Percentiles rank a stretch among this genome's conserved stretches.
These are phyloP conservation scores for Drosophila cracens DNA, from an alignment of 2,888 invertebrate genomes.

Conservation along the genomic window DNA sequence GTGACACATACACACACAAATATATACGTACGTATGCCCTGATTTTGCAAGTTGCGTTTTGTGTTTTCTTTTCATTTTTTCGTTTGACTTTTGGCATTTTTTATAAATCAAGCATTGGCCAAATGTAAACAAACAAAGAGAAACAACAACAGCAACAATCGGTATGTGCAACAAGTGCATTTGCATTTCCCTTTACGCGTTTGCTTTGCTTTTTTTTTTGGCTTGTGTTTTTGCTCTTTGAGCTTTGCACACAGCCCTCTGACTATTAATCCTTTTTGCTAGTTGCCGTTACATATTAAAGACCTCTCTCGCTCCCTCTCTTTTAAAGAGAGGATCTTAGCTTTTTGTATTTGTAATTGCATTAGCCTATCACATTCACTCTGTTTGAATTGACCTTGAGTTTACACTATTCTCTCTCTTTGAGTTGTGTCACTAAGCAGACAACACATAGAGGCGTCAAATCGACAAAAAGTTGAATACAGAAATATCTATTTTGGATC, in stretches of 20 bases:
- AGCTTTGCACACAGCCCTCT: neutral
- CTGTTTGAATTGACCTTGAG: neutral
- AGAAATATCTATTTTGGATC: neutral
- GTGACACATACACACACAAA: conserved; percentile 32
- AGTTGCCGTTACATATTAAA: neutral
- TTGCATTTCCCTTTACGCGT: conserved; percentile 21
- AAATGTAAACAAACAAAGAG: conserved; percentile 48
- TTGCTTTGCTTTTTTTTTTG: neutral
- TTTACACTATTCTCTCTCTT: neutral
- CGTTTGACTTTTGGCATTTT: conserved; percentile 24
- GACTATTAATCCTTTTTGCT: neutral
- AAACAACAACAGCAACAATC: conserved; percentile 1
- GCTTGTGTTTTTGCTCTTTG: conserved; percentile 4
- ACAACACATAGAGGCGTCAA: too few relatives aligned
- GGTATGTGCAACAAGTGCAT: conserved; percentile 53
- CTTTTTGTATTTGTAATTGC: neutral
- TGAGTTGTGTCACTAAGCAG: neutral
- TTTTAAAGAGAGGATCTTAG: neutral
- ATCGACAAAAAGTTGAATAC: too few relatives aligned
- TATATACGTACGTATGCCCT: conserved; percentile 24
- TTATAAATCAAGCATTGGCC: conserved; percentile 21
- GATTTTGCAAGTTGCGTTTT: conserved; percentile 35
- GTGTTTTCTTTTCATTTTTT: conserved; percentile 13
- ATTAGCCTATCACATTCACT: neutral
- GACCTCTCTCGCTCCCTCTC: neutral